Conservation (phyloP, 2,113 vertebrate species). For the Rissa tridactyla region DNA sequence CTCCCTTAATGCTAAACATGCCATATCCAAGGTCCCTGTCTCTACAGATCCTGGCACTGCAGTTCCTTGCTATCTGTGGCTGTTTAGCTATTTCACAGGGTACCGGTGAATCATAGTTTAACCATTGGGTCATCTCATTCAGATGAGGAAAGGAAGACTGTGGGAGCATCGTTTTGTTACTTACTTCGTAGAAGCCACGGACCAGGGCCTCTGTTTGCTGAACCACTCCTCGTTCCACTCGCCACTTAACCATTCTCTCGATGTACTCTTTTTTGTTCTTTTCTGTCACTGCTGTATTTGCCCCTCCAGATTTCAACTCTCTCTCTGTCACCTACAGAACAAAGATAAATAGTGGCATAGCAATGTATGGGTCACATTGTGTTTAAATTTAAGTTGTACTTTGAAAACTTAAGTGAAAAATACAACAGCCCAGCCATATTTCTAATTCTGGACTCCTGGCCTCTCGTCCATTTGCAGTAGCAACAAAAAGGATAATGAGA, state of each 20-base stretch:
- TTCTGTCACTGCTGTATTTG: slow-evolving; percentile 94
- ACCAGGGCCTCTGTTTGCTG: slow-evolving; percentile 95
- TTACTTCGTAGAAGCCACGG: slow-evolving; percentile 96
- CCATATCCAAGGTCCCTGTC: no score
- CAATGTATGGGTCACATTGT: neutral
- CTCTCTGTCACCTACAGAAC: slow-evolving; percentile 89
- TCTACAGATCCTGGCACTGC: neutral
- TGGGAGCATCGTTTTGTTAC: neutral
- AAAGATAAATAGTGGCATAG: neutral
- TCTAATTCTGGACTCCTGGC: neutral
- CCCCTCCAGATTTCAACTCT: slow-evolving; percentile 93
- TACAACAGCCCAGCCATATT: neutral
- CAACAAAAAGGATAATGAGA: neutral
- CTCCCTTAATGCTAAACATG: neutral
- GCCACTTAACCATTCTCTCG: slow-evolving; percentile 97
- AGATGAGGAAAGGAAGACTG: neutral
- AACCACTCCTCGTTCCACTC: slow-evolving; percentile 91
- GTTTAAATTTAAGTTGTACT: neutral
- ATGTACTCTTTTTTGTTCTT: slow-evolving; percentile 99
- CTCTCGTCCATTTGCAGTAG: neutral
- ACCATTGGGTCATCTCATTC: neutral
- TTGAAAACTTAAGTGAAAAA: neutral
- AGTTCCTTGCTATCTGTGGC: neutral
- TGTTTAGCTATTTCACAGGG: neutral
- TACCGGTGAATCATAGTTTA: neutral